Percentiles rank a stretch among this genome's conserved stretches.
These are phyloP conservation scores for Calidris pygmaea DNA, from an alignment of 2,113 vertebrate species.

Conservation along the genomic window DNA sequence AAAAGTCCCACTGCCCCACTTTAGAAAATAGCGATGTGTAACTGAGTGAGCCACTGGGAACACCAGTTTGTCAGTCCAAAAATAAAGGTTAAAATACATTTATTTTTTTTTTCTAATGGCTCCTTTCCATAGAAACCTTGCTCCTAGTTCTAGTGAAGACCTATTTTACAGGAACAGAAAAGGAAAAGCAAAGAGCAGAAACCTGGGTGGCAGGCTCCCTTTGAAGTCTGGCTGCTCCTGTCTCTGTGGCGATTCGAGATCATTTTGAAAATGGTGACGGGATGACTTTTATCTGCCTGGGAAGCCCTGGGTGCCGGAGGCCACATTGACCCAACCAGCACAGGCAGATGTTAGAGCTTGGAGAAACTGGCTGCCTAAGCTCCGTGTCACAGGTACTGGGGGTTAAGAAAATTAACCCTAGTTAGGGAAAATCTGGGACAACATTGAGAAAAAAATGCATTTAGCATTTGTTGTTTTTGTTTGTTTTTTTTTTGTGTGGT, in stretches of 20 bases:
- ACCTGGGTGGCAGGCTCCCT: not conserved
- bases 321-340: not conserved
- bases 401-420: not conserved
- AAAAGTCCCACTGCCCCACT: not conserved
- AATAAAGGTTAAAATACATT: not conserved
- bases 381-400: not conserved
- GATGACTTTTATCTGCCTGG: not conserved
- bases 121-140: not conserved
- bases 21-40: fast-evolving
- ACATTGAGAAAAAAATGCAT: not conserved
- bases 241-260: not conserved
- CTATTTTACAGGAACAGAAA: not conserved
- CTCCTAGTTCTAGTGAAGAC: not conserved
- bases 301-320: not conserved
- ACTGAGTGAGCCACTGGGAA: not conserved
- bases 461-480: not conserved
- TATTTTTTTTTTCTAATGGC: not conserved
- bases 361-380: not conserved
- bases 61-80: not conserved
- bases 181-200: not conserved
- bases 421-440: not conserved
- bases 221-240: not conserved
- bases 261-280: not conserved
- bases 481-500: not conserved
- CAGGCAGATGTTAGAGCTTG: not conserved